These are phyloP conservation scores for Gandaritis pyraliata DNA, from an alignment of 2,888 invertebrate species.

Conservation along the genomic window DNA sequence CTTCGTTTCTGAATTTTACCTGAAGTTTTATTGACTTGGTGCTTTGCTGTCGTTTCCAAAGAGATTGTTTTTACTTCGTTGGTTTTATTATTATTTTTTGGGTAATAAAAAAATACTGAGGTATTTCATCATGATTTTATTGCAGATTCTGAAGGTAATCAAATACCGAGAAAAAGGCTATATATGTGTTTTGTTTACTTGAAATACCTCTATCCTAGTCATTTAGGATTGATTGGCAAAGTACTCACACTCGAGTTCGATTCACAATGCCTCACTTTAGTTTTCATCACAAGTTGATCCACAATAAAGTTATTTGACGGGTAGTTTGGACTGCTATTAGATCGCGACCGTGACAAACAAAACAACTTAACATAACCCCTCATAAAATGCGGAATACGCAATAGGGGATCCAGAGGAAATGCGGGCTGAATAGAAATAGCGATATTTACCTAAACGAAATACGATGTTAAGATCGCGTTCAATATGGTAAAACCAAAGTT, in stretches of 20 bases:
- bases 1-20: conserved; percentile 32
- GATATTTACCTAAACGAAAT: conserved; percentile 33
- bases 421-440: conserved; percentile 39
- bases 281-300: neutral
- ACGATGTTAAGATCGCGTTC: conserved; percentile 25
- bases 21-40: conserved; percentile 43
- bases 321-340: neutral
- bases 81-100: conserved; percentile 6
- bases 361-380: conserved; percentile 15
- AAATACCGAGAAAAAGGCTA: too few species aligned
- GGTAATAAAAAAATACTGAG: neutral
- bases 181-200: too few species aligned
- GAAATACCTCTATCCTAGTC: too few species aligned
- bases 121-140: neutral
- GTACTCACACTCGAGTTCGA: too few species aligned
- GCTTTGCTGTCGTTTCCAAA: conserved; percentile 31
- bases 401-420: conserved; percentile 32
- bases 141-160: neutral
- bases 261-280: neutral
- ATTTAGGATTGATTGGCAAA: too few species aligned
- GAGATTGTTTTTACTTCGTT: conserved; percentile 5
- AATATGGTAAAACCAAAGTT: conserved; percentile 20
- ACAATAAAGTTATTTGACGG: neutral
- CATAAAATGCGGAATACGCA: conserved; percentile 37
- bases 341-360: conserved; percentile 12